Evolutionary conservation across 2,797 vertebrate genomes (phyloP), one percentile per base, ranked within the genome.

Genomic region (Hybognathus amarus): DNA sequence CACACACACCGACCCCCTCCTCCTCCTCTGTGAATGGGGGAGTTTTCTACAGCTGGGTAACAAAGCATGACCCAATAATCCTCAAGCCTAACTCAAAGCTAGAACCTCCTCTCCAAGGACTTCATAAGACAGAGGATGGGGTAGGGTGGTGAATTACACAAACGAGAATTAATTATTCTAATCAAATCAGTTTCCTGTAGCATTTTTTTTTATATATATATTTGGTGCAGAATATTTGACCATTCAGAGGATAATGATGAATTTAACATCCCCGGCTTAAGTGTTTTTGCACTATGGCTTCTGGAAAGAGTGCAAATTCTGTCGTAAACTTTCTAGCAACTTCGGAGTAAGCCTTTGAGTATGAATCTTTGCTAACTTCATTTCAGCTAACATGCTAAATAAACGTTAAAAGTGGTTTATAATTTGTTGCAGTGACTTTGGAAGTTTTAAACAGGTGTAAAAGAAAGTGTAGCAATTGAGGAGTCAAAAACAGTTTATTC

Each of bases 11-110:
- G 61, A 86, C 82, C 36, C 33, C 33, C 33, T 5, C 33, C 30
- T 2, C 30, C 30, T 33, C 30, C 82, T 89, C 89, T 91, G 91
- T 91, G 91, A 93, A 93, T 92, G 91, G 91, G 92, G 91, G 85
- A 69, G 90, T 93, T 93, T 93, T 94, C 92, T 94, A 94, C 94
- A 95, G 94, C 93, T 94, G 94, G 93, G 92, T 94, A 95, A 95
- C 94, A 94, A 94, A 94, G 94, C 94, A 93, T 95, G 93, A 95
- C 94, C 94, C 94, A 94, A 93, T 96, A 96, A 96, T 95, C 94
- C 94, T 90, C 89, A 92, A 93, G 92, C 92, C 93, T 93, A 92
- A 93, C 92, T 94, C 91, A 93, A 94, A 94, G 91, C 92, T 92
- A 90, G 90, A 93, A 87, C 91, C 88, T 89, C 91, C 88, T 87